These are phyloP conservation scores for Forficula auricularia DNA, from an alignment of 1,140 invertebrate species.

Conservation along the genomic window DNA sequence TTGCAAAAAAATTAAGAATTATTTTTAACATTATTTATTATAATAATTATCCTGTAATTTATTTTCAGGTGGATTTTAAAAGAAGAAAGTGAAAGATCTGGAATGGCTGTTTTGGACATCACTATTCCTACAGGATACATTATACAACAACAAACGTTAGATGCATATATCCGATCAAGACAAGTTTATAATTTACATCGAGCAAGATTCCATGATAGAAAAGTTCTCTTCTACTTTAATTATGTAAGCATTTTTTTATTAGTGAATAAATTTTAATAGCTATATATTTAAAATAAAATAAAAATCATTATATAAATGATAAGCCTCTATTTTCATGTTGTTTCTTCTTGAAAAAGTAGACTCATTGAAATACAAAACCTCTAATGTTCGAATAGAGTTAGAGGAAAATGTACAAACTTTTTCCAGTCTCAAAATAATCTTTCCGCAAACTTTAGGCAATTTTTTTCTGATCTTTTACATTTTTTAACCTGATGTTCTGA, in stretches of 20 bases:
- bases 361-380: no score
- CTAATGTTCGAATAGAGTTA: no score
- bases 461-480: no score
- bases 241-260: slow-evolving; percentile 44
- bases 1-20: no score
- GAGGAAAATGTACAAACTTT: no score
- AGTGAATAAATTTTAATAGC: slow-evolving; percentile 1
- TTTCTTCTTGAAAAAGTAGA: background rate
- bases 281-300: slow-evolving; percentile 1
- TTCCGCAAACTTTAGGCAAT: no score
- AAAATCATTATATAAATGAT: background rate
- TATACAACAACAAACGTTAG: slow-evolving; percentile 75
- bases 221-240: slow-evolving; percentile 88
- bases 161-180: slow-evolving; percentile 58
- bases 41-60: no score
- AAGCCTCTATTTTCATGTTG: background rate
- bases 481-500: no score
- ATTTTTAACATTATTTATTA: no score
- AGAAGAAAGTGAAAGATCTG: slow-evolving; percentile 64
- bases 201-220: slow-evolving; percentile 61
- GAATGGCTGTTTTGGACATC: slow-evolving; percentile 81
- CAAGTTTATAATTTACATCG: slow-evolving; percentile 62
- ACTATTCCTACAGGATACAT: slow-evolving; percentile 86
- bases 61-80: slow-evolving; percentile 52
- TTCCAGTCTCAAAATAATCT: no score